Evolutionary conservation across 1,140 invertebrate genomes (phyloP).

Genomic region (Dufourea novaeangliae): DNA sequence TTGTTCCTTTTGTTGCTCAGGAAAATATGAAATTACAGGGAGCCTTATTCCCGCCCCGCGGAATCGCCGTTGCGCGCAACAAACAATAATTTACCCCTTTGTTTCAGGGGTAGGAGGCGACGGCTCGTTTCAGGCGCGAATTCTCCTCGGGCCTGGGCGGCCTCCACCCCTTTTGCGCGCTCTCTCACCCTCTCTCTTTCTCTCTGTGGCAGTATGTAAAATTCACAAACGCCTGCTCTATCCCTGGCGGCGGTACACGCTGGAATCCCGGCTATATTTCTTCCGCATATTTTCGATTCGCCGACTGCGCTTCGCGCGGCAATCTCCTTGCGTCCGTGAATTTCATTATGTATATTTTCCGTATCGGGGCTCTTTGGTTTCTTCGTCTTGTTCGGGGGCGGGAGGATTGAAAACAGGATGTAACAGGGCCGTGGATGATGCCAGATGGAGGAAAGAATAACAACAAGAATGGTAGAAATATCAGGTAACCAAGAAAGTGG

Average conservation of each 20-base stretch:
- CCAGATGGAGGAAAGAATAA: no score
- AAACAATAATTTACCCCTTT: constrained; percentile 22
- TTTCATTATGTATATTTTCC: constrained; percentile 49
- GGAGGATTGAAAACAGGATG: constrained; percentile 12
- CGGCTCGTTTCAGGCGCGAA: background rate
- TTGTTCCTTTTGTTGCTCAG: no score
- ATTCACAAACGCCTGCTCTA: constrained; percentile 27
- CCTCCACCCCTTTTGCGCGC: no score
- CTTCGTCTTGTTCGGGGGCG: background rate
- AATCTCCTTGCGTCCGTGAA: constrained; percentile 33
- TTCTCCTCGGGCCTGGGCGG: background rate
- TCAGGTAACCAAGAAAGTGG: no score
- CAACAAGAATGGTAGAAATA: no score
- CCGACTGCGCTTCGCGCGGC: constrained; percentile 32
- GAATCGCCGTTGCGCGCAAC: background rate
- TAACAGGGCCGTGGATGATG: no score
- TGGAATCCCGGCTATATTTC: constrained; percentile 42
- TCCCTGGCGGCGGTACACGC: background rate
- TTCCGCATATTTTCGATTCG: constrained; percentile 51
- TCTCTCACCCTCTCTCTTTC: no score
- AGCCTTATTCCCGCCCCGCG: background rate
- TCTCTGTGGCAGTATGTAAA: constrained; percentile 44
- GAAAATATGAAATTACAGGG: no score
- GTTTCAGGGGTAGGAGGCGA: background rate
- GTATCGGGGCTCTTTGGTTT: constrained; percentile 15